These are phyloP conservation scores for Macrophya alboannulata DNA, from an alignment of 2,888 invertebrate species.

Conservation along the genomic window DNA sequence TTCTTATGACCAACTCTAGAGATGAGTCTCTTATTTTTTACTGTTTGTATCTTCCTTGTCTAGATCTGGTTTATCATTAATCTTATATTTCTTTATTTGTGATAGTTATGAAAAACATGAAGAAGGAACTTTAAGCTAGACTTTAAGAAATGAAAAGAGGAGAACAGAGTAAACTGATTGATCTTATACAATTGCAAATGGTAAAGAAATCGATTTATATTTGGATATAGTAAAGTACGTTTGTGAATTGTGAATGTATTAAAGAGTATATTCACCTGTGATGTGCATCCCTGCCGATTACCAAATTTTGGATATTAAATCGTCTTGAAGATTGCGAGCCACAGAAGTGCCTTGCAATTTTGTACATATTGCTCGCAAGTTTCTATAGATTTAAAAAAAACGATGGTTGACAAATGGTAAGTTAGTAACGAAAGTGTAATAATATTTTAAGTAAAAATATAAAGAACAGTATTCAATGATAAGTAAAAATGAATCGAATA, in stretches of 20 bases:
- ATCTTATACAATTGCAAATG: too few relatives aligned
- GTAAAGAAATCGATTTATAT: too few relatives aligned
- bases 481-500: background rate
- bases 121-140: background rate
- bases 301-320: conserved; percentile 10
- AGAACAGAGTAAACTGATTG: background rate
- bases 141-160: background rate
- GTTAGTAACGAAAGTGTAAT: background rate
- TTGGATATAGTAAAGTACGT: background rate
- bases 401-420: background rate
- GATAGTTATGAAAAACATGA: background rate
- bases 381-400: background rate
- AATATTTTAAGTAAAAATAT: background rate
- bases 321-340: background rate
- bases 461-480: background rate
- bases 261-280: conserved; percentile 32
- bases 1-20: background rate
- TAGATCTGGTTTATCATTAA: background rate
- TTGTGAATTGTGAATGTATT: background rate
- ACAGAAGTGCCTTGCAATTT: conserved; percentile 10
- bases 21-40: background rate
- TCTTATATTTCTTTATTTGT: background rate
- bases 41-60: background rate
- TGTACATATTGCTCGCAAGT: background rate
- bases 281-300: conserved; percentile 33